These are phyloP conservation scores for Maccullochella peelii DNA, from an alignment of 2,113 vertebrate genomes.

Conservation along the genomic window DNA sequence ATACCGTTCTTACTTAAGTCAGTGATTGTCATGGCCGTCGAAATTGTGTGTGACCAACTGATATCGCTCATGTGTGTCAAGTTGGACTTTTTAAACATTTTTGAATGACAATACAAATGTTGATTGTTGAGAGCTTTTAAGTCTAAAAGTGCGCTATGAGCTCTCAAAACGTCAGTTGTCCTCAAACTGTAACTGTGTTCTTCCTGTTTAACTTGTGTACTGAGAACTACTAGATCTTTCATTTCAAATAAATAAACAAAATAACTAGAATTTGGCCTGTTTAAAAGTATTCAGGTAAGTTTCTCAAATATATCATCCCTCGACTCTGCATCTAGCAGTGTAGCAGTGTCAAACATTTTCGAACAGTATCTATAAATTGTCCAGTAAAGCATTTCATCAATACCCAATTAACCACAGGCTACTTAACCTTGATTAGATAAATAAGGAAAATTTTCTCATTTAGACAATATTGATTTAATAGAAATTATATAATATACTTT, in stretches of 20 bases:
- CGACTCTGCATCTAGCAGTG: background rate
- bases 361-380: slow-evolving; percentile 13
- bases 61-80: background rate
- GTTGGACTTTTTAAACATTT: slow-evolving; percentile 8
- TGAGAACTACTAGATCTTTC: slow-evolving; percentile 1
- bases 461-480: slow-evolving; percentile 20
- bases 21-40: background rate
- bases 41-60: background rate
- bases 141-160: background rate
- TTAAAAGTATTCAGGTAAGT: background rate
- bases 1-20: slow-evolving; percentile 15
- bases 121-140: background rate
- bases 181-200: background rate
- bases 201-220: background rate
- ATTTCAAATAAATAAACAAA: background rate
- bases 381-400: slow-evolving; percentile 20
- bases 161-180: background rate
- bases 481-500: slow-evolving; percentile 28
- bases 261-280: background rate
- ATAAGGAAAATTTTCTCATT: slow-evolving; percentile 4
- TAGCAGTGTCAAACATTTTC: slow-evolving; percentile 12
- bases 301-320: background rate
- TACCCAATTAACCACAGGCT: slow-evolving; percentile 22
- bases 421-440: slow-evolving; percentile 16
- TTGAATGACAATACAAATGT: background rate